phyloP scores from a whole-genome alignment of 2,113 vertebrate genomes.

The Lepidothrix coronata region DNA sequence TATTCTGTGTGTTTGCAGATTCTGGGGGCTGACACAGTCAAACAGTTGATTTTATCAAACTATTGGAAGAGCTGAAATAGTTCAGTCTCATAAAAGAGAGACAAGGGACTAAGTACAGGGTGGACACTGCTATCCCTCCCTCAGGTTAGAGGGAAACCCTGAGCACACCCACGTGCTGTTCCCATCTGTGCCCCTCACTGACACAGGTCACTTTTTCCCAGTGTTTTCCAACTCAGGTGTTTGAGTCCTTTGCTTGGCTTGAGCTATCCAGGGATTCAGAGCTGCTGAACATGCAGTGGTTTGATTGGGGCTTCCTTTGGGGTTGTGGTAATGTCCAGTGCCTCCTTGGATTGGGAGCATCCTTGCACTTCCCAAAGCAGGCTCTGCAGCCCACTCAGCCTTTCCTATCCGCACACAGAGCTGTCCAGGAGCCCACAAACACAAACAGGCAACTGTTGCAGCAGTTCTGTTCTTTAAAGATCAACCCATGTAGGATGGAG shows the following conservation, averaged over 20 bases:
- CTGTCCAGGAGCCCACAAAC: background rate
- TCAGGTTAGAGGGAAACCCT: background rate
- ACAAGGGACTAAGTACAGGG: background rate
- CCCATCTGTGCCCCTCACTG: background rate
- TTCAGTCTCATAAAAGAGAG: background rate
- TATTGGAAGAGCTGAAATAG: background rate
- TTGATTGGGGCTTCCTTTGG: background rate
- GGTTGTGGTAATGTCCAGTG: fast-evolving
- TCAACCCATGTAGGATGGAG: background rate
- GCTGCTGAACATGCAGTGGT: background rate
- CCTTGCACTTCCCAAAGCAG: background rate
- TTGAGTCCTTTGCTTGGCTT: background rate
- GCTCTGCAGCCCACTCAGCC: background rate
- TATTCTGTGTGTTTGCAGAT: fast-evolving
- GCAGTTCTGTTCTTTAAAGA: background rate
- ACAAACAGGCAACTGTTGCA: background rate
- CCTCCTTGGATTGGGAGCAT: background rate
- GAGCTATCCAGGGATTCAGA: background rate
- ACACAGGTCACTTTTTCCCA: background rate
- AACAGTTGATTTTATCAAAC: background rate
- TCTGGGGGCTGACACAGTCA: background rate
- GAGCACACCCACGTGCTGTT: background rate
- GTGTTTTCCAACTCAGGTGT: background rate
- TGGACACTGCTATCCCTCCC: background rate
- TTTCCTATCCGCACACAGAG: background rate